Percentiles rank a stretch among this genome's conserved stretches.
Conservation (phyloP, 2,797 vertebrate species). For the Acomys russatus region DNA sequence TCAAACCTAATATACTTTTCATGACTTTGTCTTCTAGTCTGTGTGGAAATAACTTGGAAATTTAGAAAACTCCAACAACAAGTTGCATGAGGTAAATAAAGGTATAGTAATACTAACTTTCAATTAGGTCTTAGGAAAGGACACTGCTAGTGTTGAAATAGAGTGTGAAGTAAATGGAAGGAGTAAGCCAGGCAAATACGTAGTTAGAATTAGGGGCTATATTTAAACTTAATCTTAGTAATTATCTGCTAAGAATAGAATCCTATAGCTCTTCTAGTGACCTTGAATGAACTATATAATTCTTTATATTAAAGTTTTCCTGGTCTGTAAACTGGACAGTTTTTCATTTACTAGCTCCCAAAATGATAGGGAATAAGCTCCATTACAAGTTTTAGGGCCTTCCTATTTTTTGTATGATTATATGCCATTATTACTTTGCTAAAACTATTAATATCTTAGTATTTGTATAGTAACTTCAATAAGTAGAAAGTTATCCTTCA, state of each 20-base stretch:
- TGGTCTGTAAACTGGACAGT: not conserved
- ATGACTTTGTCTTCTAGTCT: not conserved
- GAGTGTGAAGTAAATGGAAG: conserved; percentile 65
- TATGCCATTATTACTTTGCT: conserved; percentile 11
- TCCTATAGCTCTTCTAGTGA: conserved; percentile 54
- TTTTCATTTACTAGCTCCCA: conserved; percentile 31
- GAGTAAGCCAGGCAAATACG: conserved; percentile 57
- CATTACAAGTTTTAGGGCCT: conserved; percentile 3
- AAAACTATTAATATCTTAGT: conserved; percentile 26
- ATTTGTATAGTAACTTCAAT: not conserved
- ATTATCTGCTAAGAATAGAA: conserved; percentile 75
- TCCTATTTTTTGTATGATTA: not conserved
- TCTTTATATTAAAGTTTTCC: conserved; percentile 60
- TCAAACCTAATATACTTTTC: not conserved
- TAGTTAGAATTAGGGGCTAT: conserved; percentile 65
- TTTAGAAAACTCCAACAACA: conserved; percentile 11
- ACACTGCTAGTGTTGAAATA: conserved; percentile 17
- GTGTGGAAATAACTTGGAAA: not conserved
- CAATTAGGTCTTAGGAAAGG: conserved; percentile 62
- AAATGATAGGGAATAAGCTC: not conserved
- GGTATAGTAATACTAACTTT: conserved; percentile 59
- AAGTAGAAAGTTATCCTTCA: not conserved
- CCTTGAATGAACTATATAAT: conserved; percentile 62
- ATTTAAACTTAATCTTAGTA: conserved; percentile 74
- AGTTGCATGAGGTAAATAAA: conserved; percentile 28